A percentile compares a stretch with the other conserved stretches of the same genome.
Evolutionary conservation across 1,140 invertebrate species (phyloP).

Genomic region (Oreohelix idahoensis): DNA sequence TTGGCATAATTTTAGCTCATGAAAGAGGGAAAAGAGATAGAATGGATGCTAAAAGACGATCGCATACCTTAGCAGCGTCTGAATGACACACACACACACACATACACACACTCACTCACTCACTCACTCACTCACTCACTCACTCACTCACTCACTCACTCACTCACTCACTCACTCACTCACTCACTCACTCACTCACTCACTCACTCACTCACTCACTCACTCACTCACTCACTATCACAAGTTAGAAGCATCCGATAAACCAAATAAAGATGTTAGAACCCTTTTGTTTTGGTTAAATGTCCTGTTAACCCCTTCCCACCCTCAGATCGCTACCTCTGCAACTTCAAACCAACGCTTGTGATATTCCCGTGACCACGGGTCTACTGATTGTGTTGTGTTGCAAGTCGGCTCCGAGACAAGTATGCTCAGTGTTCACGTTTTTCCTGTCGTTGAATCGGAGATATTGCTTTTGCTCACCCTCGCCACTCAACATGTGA

Average conservation of each 20-base stretch:
- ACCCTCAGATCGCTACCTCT: neutral
- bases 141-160: no score
- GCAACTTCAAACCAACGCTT: neutral
- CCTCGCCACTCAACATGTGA: neutral
- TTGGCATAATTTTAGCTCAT: no score
- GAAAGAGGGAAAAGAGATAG: no score
- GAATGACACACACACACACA: no score
- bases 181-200: no score
- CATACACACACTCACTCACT: no score
- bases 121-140: no score
- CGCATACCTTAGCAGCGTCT: no score
- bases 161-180: no score
- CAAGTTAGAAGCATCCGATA: neutral
- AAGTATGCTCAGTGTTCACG: slow-evolving; percentile 6
- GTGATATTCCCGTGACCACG: neutral
- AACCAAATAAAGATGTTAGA: neutral
- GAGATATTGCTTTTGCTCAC: slow-evolving; percentile 11
- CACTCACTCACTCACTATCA: no score
- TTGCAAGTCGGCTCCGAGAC: neutral
- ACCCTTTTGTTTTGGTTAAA: neutral
- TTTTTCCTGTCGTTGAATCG: neutral
- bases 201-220: no score
- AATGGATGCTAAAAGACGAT: no score
- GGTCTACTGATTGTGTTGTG: slow-evolving; percentile 8
- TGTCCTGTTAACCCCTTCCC: neutral